Evolutionary conservation across 2,888 invertebrate species (phyloP), one percentile per base, ranked within the genome.

Genomic region (Lissonota sp.): DNA sequence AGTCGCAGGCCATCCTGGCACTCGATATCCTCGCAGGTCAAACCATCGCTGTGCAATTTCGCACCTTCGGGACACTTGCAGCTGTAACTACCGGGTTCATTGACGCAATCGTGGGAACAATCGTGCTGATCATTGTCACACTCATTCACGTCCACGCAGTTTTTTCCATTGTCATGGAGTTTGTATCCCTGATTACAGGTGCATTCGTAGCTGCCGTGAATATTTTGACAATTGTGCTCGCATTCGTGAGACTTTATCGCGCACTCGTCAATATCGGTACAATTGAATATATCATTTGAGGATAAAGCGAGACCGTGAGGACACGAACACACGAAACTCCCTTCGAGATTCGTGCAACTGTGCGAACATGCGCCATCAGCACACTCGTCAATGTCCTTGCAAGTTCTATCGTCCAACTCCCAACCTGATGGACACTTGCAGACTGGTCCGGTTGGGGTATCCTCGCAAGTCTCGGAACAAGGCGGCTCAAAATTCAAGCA

Each of bases 341-440:
- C 94, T 10, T 93, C 93, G 3, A 92, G 90, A 76, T 94, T 94
- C 64, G 93, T 90, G 87, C 95, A 95, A 55, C 93, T 92, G 81
- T 94, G 93, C 0, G 93, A 93, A 80, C 96, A 95, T n/a, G 93
- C 94, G 53, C 92, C 93, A 8, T 92, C 92, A 2, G 90, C 86
- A 81, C 95, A 95, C 86, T 95, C 95, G 88, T 95, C 94, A 14
- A 95, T 90, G 88, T 94, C 94, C 42, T 88, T 90, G 82, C 94
- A 94, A 49, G 85, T 87, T n/a, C 85, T 84, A 62, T 89, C 89
- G 72, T 93, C 86, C 6, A 94, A 85, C 10, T 92, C 86, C 81
- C 93, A 94, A 4, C 93, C 95, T 1, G 88, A 80, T 8, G 93
- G 94, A 86, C 95, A 96, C n/a, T 92, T 90, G 86, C 95, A 95